Evolutionary conservation across 2,888 invertebrate species (phyloP).

Genomic region (Elysia crispata): DNA sequence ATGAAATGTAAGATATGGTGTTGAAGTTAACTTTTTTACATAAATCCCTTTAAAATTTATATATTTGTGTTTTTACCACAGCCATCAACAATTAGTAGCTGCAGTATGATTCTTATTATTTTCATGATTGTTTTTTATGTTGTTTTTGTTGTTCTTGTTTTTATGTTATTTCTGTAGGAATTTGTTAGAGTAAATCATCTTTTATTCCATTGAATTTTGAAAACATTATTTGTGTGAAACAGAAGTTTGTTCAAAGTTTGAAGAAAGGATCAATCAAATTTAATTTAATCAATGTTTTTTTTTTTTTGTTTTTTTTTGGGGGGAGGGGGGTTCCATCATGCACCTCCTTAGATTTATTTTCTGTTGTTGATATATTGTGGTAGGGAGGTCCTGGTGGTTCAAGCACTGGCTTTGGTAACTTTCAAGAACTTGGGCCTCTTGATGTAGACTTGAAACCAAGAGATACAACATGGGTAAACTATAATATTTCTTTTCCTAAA

Average conservation of each 20-base stretch:
- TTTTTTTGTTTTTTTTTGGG: too few species aligned
- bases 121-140: neutral
- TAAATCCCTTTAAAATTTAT: too few species aligned
- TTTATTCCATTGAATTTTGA: neutral
- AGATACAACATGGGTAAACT: slow-evolving; percentile 86
- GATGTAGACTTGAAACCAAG: slow-evolving; percentile 84
- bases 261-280: too few species aligned
- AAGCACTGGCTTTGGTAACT: slow-evolving; percentile 91
- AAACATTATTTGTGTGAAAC: too few species aligned
- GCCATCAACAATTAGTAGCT: too few species aligned
- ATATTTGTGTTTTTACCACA: too few species aligned
- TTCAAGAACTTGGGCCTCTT: slow-evolving; percentile 88
- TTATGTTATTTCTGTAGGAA: neutral
- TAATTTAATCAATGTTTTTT: too few species aligned
- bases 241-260: too few species aligned
- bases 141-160: neutral
- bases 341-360: too few species aligned
- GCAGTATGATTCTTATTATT: neutral
- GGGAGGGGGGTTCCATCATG: too few species aligned
- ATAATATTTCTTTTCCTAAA: neutral
- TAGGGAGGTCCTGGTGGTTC: slow-evolving; percentile 91
- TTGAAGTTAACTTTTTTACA: too few species aligned
- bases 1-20: too few species aligned
- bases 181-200: neutral
- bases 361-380: slow-evolving; percentile 2